Conservation (phyloP, 2,113 vertebrate species). For the Ceratotherium simum region DNA sequence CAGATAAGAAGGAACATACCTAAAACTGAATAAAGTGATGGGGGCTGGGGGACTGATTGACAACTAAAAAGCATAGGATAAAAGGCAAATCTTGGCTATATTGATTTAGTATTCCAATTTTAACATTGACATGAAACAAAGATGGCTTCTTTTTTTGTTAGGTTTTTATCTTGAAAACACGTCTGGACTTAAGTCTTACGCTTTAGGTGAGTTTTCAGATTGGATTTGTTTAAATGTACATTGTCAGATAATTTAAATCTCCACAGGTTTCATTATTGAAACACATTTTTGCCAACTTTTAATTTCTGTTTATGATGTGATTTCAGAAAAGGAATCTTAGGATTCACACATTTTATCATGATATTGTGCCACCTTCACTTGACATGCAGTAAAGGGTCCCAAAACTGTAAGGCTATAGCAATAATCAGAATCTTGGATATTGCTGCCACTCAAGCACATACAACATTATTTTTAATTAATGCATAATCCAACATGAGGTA, state of each 20-base stretch:
- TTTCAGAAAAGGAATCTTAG: background rate
- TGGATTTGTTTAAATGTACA: background rate
- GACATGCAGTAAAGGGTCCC: background rate
- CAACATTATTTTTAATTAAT: background rate
- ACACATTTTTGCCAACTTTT: background rate
- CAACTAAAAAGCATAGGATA: background rate
- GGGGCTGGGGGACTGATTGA: background rate
- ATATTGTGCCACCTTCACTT: background rate
- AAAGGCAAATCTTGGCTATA: background rate
- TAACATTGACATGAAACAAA: background rate
- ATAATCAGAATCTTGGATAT: background rate
- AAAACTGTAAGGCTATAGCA: background rate
- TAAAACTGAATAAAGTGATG: background rate
- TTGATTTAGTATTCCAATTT: background rate
- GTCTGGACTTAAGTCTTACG: background rate
- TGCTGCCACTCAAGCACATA: background rate
- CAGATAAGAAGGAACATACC: slow-evolving; percentile 76
- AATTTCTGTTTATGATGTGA: background rate
- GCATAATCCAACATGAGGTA: background rate
- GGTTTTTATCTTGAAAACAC: slow-evolving; percentile 45
- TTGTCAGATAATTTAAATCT: background rate
- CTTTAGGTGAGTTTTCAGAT: background rate
- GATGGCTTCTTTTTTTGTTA: background rate
- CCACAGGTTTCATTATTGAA: background rate
- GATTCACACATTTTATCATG: background rate